Evolutionary conservation across 2,113 vertebrate genomes (phyloP).

Genomic region (human (Homo sapiens)): GRCh38 chr2:160193001-160193500

Average conservation of each 20-base stretch:
- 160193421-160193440: background rate
- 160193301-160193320: background rate
- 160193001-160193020: background rate
- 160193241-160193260: background rate
- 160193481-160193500: background rate
- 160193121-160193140: background rate
- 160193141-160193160: constrained; percentile 3
- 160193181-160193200: constrained; percentile 3
- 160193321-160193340: background rate
- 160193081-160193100: background rate
- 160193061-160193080: background rate
- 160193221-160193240: background rate
- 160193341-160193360: constrained; percentile 1
- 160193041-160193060: background rate
- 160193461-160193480: background rate
- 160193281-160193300: background rate
- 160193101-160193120: background rate
- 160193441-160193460: background rate
- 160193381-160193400: background rate
- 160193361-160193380: background rate
- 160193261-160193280: background rate
- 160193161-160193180: background rate
- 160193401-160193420: background rate
- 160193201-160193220: background rate
- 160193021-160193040: background rate